Evolutionary conservation across 2,888 invertebrate species (phyloP).

Genomic region (Andrena camellia): DNA sequence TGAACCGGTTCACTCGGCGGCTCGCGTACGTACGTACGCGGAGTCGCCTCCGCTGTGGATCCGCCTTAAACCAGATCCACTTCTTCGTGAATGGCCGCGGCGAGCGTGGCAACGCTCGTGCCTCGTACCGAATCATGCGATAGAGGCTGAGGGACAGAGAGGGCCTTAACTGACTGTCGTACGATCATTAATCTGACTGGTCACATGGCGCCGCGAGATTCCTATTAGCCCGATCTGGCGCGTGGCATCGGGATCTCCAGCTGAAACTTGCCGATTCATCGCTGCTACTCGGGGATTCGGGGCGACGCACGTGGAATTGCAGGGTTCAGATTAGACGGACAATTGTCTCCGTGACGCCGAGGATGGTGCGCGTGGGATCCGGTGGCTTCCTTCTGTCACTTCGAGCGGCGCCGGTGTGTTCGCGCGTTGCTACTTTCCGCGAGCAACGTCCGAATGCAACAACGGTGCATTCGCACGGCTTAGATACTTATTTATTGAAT

Average conservation of each 20-base stretch:
- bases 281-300: background rate
- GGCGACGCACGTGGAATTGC: background rate
- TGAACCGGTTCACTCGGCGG: conserved; percentile 69
- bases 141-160: background rate
- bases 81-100: conserved; percentile 63
- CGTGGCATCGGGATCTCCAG: conserved; percentile 8
- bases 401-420: too few relatives aligned
- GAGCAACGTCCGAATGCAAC: background rate
- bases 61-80: conserved; percentile 63
- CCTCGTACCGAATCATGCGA: conserved; percentile 52
- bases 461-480: background rate
- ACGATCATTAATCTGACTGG: conserved; percentile 52
- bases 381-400: too few relatives aligned
- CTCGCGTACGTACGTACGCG: conserved; percentile 42
- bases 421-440: too few relatives aligned
- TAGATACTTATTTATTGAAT: background rate
- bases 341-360: too few relatives aligned
- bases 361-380: too few relatives aligned
- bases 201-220: conserved; percentile 26
- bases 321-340: background rate
- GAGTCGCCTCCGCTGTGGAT: conserved; percentile 43
- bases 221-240: conserved; percentile 29
- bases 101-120: conserved; percentile 41
- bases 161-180: conserved; percentile 42
- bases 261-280: conserved; percentile 25